Evolutionary conservation across 2,113 vertebrate genomes (phyloP).

Genomic region (Girardinichthys multiradiatus): DNA sequence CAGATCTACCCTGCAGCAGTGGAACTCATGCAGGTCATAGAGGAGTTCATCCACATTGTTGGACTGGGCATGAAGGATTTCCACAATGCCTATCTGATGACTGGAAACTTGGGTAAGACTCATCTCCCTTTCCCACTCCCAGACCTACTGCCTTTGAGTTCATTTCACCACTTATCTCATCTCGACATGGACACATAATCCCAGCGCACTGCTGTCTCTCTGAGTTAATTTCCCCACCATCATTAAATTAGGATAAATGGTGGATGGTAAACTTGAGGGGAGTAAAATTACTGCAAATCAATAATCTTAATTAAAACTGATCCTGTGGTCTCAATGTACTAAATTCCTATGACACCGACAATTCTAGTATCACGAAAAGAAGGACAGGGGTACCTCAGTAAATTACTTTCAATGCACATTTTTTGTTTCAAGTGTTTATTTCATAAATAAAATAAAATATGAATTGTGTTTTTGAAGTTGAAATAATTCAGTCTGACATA

Average conservation of each 20-base stretch:
- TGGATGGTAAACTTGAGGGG: slow-evolving; percentile 25
- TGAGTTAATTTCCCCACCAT: slow-evolving; percentile 62
- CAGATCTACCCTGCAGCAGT: slow-evolving; percentile 98
- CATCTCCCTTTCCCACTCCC: slow-evolving; percentile 17
- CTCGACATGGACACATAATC: slow-evolving; percentile 49
- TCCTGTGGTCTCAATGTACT: slow-evolving; percentile 69
- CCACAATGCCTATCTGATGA: slow-evolving; percentile 99
- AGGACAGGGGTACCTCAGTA: background rate
- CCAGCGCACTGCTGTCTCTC: slow-evolving; percentile 49
- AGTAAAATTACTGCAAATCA: slow-evolving; percentile 68
- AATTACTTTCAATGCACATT: background rate
- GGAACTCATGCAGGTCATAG: slow-evolving; percentile 99
- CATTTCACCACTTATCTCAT: slow-evolving; percentile 20
- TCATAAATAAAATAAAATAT: slow-evolving; percentile 4
- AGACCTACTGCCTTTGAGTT: slow-evolving; percentile 2
- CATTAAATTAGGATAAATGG: slow-evolving; percentile 78
- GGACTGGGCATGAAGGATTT: slow-evolving; percentile 99
- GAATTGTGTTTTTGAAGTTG: slow-evolving; percentile 15
- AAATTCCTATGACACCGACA: slow-evolving; percentile 59
- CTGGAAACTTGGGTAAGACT: slow-evolving; percentile 98
- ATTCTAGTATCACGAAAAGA: slow-evolving; percentile 36
- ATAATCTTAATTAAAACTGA: slow-evolving; percentile 78
- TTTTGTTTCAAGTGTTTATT: background rate
- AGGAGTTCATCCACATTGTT: slow-evolving; percentile 99
- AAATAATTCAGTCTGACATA: slow-evolving; percentile 7